phyloP scores from a whole-genome alignment of 2,113 vertebrate genomes.

The Empidonax alnorum region DNA sequence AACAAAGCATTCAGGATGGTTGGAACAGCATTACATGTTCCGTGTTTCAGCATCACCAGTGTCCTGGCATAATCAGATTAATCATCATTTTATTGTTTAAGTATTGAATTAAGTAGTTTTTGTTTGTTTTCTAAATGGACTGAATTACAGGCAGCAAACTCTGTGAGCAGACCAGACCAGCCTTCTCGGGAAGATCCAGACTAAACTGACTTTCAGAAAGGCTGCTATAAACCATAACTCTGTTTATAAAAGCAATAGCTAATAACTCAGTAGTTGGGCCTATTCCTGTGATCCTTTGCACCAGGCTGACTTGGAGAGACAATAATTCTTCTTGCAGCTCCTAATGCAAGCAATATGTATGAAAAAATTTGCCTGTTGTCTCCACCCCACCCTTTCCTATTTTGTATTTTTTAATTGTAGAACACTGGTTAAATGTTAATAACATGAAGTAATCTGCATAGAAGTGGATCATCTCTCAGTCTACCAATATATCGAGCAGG shows the following conservation, averaged over 20 bases:
- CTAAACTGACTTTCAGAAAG: conserved; percentile 17
- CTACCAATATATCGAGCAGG: neutral
- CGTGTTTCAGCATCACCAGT: neutral
- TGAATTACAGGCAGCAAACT: neutral
- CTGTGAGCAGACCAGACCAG: neutral
- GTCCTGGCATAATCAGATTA: neutral
- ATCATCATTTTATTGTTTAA: neutral
- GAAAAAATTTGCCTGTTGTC: neutral
- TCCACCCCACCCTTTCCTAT: neutral
- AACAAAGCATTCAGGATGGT: neutral
- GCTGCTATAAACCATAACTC: neutral
- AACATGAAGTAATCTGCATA: neutral
- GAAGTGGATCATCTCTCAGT: neutral
- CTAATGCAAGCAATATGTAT: neutral
- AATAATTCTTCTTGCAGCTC: neutral
- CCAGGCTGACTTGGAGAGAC: neutral
- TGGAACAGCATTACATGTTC: neutral
- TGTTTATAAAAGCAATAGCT: conserved; percentile 9
- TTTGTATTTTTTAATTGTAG: neutral
- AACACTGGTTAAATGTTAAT: neutral
- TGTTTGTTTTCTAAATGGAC: neutral
- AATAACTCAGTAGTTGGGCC: neutral
- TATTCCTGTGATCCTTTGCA: neutral
- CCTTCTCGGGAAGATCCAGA: neutral
- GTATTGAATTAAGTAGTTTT: neutral